phyloP scores from a whole-genome alignment of 2,113 vertebrate genomes.

The Vulpes vulpes region DNA sequence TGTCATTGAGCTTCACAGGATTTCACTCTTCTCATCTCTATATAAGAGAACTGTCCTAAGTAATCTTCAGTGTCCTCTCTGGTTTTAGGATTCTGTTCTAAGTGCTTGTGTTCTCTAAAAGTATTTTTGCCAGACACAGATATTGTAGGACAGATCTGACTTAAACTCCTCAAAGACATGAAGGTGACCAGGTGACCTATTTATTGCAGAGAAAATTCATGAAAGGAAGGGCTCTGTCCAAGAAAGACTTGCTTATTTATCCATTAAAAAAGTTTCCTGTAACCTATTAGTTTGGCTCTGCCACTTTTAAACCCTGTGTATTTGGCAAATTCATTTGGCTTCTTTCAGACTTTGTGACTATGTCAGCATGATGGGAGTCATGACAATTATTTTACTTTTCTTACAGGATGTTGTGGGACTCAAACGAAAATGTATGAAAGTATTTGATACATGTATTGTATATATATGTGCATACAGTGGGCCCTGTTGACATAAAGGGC shows the following conservation, averaged over 20 bases:
- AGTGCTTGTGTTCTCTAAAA: neutral
- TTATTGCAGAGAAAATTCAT: neutral
- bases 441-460: neutral
- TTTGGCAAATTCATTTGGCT: neutral
- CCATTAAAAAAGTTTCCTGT: neutral
- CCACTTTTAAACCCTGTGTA: neutral
- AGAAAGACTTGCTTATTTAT: slow-evolving; percentile 21
- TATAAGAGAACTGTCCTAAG: neutral
- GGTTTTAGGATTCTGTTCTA: slow-evolving; percentile 5
- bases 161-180: neutral
- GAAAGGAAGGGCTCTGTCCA: neutral
- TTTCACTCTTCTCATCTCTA: neutral
- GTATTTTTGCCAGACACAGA: neutral
- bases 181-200: neutral
- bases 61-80: neutral
- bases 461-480: neutral
- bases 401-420: neutral
- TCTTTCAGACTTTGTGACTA: neutral
- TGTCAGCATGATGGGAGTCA: neutral
- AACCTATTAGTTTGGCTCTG: neutral
- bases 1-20: neutral
- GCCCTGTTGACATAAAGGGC: neutral
- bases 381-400: neutral
- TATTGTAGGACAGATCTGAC: neutral
- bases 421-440: slow-evolving; percentile 24